These are phyloP conservation scores for Sebastes ruberrimus DNA, from an alignment of 2,797 vertebrate species.

Conservation along the genomic window DNA sequence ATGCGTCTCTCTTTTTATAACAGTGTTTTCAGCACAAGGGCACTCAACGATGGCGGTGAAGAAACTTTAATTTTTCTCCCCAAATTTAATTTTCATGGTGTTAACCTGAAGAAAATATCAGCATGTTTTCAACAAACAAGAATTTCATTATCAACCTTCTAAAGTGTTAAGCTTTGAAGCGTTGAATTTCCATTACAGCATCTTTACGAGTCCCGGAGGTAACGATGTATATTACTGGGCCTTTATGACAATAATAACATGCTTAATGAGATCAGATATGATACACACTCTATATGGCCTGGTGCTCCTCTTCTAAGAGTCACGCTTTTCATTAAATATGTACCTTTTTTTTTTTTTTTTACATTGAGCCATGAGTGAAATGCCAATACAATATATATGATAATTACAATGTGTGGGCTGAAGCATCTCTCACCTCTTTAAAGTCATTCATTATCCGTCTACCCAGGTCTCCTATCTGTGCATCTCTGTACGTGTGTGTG, in stretches of 20 bases:
- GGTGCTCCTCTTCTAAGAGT: slow-evolving; percentile 31
- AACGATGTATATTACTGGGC: slow-evolving; percentile 36
- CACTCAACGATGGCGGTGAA: not conserved
- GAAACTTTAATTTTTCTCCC: not conserved
- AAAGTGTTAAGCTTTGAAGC: slow-evolving; percentile 3
- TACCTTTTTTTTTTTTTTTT: slow-evolving; percentile 41
- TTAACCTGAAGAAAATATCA: not conserved
- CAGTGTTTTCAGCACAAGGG: slow-evolving; percentile 3
- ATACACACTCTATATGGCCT: slow-evolving; percentile 22
- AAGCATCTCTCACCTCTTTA: slow-evolving; percentile 56
- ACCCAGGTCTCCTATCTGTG: slow-evolving; percentile 20
- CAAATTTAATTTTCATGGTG: not conserved
- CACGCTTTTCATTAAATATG: slow-evolving; percentile 64
- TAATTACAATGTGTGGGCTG: slow-evolving; percentile 62
- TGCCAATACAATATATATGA: slow-evolving; percentile 77
- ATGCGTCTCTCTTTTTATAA: not conserved
- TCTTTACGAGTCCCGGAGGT: slow-evolving; percentile 46
- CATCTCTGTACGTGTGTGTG: not conserved
- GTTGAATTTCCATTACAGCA: slow-evolving; percentile 55
- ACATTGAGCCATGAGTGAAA: slow-evolving; percentile 60
- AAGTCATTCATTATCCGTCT: slow-evolving; percentile 64
- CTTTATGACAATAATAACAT: slow-evolving; percentile 67
- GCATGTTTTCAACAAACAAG: not conserved
- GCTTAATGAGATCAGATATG: slow-evolving; percentile 53
- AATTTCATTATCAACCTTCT: not conserved